These are phyloP conservation scores for Pagrus major DNA, from an alignment of 2,113 vertebrate genomes.

Conservation along the genomic window DNA sequence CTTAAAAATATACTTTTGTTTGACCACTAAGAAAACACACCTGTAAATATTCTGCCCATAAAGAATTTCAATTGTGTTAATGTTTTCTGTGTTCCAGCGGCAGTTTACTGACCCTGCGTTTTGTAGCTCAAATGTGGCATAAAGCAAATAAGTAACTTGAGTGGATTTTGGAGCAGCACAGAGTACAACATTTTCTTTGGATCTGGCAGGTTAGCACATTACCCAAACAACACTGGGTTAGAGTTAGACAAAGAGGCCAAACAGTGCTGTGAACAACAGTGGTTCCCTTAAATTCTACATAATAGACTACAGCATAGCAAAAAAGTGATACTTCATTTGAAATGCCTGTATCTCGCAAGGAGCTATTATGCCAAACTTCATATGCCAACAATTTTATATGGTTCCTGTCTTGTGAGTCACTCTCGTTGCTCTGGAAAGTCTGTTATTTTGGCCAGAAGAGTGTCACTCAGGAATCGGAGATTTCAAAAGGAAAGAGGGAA, in stretches of 20 bases:
- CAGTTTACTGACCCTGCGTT: background rate
- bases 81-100: background rate
- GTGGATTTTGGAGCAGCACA: background rate
- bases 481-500: conserved; percentile 16
- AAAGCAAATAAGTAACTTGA: conserved; percentile 6
- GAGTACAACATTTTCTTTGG: background rate
- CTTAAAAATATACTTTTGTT: background rate
- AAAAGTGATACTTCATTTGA: background rate
- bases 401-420: background rate
- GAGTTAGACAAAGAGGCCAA: background rate
- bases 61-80: background rate
- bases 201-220: conserved; percentile 7
- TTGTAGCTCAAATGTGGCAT: conserved; percentile 4
- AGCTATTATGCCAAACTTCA: conserved; percentile 20
- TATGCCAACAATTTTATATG: conserved; percentile 16
- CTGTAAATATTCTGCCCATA: background rate
- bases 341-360: background rate
- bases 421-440: conserved; percentile 1
- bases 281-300: background rate
- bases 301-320: background rate
- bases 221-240: background rate
- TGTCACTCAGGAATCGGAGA: conserved; percentile 10
- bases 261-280: background rate
- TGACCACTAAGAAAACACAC: background rate
- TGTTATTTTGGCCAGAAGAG: conserved; percentile 2